Evolutionary conservation across 2,797 vertebrate genomes (phyloP).

Genomic region (Lepilemur septentrionalis): DNA sequence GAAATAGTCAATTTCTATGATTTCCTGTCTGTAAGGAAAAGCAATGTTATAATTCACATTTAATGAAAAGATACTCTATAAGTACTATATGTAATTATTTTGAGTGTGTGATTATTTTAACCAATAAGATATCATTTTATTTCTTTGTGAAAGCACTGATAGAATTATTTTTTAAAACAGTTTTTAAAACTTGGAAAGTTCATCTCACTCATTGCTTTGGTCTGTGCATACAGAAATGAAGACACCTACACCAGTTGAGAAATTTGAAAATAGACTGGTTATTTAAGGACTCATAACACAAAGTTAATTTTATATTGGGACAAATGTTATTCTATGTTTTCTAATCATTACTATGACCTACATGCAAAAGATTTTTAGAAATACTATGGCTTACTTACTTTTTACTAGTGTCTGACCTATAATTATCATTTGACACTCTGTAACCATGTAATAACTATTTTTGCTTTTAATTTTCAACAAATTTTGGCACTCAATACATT

Average conservation of each 20-base stretch:
- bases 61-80: conserved; percentile 8
- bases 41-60: conserved; percentile 28
- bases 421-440: conserved; percentile 48
- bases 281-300: background rate
- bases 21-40: background rate
- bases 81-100: conserved; percentile 50
- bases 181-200: background rate
- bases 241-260: background rate
- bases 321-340: background rate
- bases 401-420: background rate
- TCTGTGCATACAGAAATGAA: background rate
- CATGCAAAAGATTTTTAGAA: background rate
- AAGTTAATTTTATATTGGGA: background rate
- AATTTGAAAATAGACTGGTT: background rate
- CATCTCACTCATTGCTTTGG: background rate
- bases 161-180: conserved; percentile 18
- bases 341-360: background rate
- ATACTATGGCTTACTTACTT: background rate
- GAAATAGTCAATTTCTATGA: conserved; percentile 22
- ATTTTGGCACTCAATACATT: background rate
- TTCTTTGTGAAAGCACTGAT: conserved; percentile 47
- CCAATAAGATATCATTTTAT: conserved; percentile 36
- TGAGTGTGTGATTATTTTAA: conserved; percentile 52
- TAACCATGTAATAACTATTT: background rate
- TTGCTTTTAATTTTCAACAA: conserved; percentile 28